Percentiles rank a stretch among this genome's conserved stretches.
phyloP scores from a whole-genome alignment of 1,140 invertebrate genomes.

The Aphidius ervi region DNA sequence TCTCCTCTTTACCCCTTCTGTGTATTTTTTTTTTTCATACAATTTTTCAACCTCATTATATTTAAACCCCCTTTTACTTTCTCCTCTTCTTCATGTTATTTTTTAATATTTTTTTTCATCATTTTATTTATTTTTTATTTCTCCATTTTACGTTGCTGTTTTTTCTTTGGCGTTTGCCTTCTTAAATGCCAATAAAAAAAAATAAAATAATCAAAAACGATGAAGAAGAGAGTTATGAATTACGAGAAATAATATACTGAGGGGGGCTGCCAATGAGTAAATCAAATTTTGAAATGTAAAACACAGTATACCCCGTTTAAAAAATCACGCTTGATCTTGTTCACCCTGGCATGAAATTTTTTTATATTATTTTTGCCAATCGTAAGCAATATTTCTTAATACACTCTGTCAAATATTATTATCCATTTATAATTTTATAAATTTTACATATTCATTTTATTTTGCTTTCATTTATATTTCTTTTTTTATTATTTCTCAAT shows the following conservation, averaged over 20 bases:
- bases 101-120: conserved; percentile 16
- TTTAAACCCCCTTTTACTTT: conserved; percentile 17
- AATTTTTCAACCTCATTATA: conserved; percentile 16
- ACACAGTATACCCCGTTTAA: no score
- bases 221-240: conserved; percentile 15
- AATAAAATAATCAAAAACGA: no score
- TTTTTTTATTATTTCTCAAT: no score
- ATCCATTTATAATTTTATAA: no score
- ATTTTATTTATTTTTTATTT: conserved; percentile 18
- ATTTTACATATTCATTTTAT: no score
- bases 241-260: conserved; percentile 19
- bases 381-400: no score
- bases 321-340: no score
- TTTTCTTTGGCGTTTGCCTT: background rate
- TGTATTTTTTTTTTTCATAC: conserved; percentile 3
- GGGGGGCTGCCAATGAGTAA: conserved; percentile 28
- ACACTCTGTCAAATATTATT: no score
- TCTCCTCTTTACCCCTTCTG: conserved; percentile 11
- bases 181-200: no score
- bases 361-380: no score
- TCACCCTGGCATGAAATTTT: no score
- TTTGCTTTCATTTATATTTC: no score
- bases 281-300: conserved; percentile 35
- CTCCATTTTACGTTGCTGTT: conserved; percentile 17
- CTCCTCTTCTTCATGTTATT: conserved; percentile 10